Conservation (phyloP, 2,888 invertebrate species). For the Galeruca laticollis region DNA sequence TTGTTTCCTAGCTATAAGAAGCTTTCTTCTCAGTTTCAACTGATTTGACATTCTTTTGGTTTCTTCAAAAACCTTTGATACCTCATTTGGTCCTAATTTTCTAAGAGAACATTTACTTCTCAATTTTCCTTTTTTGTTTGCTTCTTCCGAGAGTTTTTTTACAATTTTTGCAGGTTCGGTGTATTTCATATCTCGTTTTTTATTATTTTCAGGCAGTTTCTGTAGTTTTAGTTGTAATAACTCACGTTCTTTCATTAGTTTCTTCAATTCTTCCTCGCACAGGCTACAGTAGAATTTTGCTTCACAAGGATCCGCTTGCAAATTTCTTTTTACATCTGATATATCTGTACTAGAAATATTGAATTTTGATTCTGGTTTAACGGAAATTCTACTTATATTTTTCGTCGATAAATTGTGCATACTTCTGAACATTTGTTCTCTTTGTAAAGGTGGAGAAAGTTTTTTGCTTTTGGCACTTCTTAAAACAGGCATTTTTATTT, state of each 20-base stretch:
- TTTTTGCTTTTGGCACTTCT: constrained; percentile 38
- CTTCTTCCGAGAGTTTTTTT: constrained; percentile 40
- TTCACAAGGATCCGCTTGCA: constrained; percentile 36
- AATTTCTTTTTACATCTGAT: constrained; percentile 27
- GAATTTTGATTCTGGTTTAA: constrained; percentile 31
- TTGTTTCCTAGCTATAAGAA: constrained; percentile 31
- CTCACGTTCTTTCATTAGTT: constrained; percentile 37
- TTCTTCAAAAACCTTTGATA: constrained; percentile 40
- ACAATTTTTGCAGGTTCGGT: constrained; percentile 38
- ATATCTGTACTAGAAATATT: constrained; percentile 32
- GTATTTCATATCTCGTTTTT: constrained; percentile 19
- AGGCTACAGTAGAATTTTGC: constrained; percentile 38
- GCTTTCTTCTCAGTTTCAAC: constrained; percentile 35
- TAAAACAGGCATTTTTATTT: constrained; percentile 36
- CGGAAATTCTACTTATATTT: constrained; percentile 23
- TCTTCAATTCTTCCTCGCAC: constrained; percentile 39
- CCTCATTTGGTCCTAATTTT: constrained; percentile 29
- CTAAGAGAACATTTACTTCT: constrained; percentile 11
- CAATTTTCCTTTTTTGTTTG: constrained; percentile 25
- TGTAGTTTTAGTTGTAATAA: constrained; percentile 28
- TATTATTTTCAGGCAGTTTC: constrained; percentile 1
- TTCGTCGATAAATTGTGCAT: constrained; percentile 21
- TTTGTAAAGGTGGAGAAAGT: constrained; percentile 26
- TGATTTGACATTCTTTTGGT: constrained; percentile 40
- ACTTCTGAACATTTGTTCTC: constrained; percentile 17